Evolutionary conservation across 2,113 vertebrate genomes (phyloP).

Genomic region (Trinectes maculatus): DNA sequence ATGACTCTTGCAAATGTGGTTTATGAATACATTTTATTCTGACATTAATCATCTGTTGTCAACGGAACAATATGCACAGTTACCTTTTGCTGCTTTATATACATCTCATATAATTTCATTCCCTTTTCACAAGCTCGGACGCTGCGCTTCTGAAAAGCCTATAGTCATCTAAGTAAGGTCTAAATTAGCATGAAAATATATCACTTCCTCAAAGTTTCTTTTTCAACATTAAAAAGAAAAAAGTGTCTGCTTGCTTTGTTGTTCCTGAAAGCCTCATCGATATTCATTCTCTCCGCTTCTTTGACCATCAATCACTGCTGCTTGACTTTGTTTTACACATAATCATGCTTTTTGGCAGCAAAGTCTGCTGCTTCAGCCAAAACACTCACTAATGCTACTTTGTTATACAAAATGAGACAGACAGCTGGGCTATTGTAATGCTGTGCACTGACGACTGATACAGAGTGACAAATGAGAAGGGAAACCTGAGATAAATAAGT

Average conservation of each 20-base stretch:
- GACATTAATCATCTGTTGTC: constrained; percentile 25
- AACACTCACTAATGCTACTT: constrained; percentile 11
- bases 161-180: constrained; percentile 30
- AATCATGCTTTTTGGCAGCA: constrained; percentile 21
- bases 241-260: constrained; percentile 13
- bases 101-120: background rate
- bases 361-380: constrained; percentile 12
- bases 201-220: constrained; percentile 8
- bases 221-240: constrained; percentile 5
- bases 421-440: background rate
- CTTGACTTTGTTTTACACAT: constrained; percentile 27
- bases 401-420: constrained; percentile 18
- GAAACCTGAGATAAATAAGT: background rate
- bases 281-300: constrained; percentile 23
- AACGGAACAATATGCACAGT: background rate
- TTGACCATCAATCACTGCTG: constrained; percentile 32
- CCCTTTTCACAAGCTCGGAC: constrained; percentile 3
- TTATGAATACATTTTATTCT: constrained; percentile 12
- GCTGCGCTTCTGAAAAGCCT: constrained; percentile 30
- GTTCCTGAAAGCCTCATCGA: constrained; percentile 14
- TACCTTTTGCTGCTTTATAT: constrained; percentile 11
- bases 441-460: background rate
- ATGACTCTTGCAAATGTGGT: constrained; percentile 8
- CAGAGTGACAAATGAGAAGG: background rate
- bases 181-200: constrained; percentile 26